Conservation (phyloP, 2,113 vertebrate genomes). For the Micronycteris hirsuta region DNA sequence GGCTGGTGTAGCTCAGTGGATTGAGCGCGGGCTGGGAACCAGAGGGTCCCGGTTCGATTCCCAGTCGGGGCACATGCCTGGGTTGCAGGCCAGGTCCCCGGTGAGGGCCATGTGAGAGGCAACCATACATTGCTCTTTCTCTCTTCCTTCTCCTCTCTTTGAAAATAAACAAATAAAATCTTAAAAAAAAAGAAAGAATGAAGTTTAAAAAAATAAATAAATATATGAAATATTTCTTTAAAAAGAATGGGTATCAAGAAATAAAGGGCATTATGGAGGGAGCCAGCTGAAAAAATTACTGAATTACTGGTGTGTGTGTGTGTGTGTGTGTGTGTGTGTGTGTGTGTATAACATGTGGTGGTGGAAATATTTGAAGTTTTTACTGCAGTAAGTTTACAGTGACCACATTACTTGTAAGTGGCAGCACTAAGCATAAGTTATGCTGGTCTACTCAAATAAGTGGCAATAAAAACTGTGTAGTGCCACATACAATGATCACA, state of each 20-base stretch:
- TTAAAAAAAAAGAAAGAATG: too few relatives aligned
- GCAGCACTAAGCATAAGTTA: constrained; percentile 51
- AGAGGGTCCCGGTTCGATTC: too few relatives aligned
- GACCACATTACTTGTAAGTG: constrained; percentile 47
- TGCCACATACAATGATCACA: background rate
- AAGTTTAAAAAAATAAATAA: too few relatives aligned
- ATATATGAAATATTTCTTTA: too few relatives aligned
- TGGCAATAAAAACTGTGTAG: constrained; percentile 62
- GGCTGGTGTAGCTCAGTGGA: too few relatives aligned
- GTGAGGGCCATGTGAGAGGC: too few relatives aligned
- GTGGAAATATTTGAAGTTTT: constrained; percentile 50
- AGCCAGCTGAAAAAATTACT: constrained; percentile 38
- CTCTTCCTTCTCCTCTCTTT: too few relatives aligned
- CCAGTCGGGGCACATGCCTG: too few relatives aligned
- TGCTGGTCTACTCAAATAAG: constrained; percentile 55
- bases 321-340: background rate
- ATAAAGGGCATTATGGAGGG: constrained; percentile 30
- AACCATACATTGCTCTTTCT: too few relatives aligned
- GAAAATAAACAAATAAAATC: too few relatives aligned
- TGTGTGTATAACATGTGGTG: constrained; percentile 28
- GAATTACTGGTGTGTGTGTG: constrained; percentile 45
- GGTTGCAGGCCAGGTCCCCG: too few relatives aligned
- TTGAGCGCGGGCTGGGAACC: too few relatives aligned
- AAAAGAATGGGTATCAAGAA: constrained; percentile 38
- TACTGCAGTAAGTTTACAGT: constrained; percentile 37